A percentile compares a stretch with the other conserved stretches of the same genome.
These are phyloP conservation scores for Drosophila kuntzei DNA, from an alignment of 2,888 invertebrate species.

Conservation along the genomic window DNA sequence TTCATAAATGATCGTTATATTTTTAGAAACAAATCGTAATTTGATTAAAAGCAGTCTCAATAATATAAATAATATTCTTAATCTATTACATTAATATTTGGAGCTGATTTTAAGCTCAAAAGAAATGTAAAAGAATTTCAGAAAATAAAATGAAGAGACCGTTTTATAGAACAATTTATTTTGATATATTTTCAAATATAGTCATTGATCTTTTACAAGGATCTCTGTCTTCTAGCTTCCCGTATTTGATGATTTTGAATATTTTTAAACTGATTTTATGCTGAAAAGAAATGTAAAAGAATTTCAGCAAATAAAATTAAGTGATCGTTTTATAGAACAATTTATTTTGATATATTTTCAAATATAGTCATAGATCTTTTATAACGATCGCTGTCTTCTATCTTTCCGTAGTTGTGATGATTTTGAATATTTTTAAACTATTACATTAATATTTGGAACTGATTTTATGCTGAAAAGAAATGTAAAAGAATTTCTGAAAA, in stretches of 20 bases:
- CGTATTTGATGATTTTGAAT: conserved; percentile 1
- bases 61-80: not conserved
- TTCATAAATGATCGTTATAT: too few relatives aligned
- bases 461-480: too few relatives aligned
- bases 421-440: too few relatives aligned
- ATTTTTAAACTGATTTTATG: too few relatives aligned
- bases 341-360: not conserved
- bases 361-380: not conserved
- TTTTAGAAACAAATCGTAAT: too few relatives aligned
- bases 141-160: not conserved
- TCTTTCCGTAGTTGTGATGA: not conserved
- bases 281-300: not conserved
- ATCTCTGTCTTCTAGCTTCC: not conserved
- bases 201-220: not conserved
- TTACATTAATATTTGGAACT: too few relatives aligned
- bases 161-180: not conserved
- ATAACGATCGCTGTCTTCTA: not conserved
- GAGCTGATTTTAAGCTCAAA: too few relatives aligned
- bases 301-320: not conserved
- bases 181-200: not conserved
- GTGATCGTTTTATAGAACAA: not conserved
- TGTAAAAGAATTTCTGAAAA: too few relatives aligned
- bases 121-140: not conserved
- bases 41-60: too few relatives aligned
- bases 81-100: too few relatives aligned